These are phyloP conservation scores for Seladonia tumulorum DNA, from an alignment of 2,888 invertebrate species.

Conservation along the genomic window DNA sequence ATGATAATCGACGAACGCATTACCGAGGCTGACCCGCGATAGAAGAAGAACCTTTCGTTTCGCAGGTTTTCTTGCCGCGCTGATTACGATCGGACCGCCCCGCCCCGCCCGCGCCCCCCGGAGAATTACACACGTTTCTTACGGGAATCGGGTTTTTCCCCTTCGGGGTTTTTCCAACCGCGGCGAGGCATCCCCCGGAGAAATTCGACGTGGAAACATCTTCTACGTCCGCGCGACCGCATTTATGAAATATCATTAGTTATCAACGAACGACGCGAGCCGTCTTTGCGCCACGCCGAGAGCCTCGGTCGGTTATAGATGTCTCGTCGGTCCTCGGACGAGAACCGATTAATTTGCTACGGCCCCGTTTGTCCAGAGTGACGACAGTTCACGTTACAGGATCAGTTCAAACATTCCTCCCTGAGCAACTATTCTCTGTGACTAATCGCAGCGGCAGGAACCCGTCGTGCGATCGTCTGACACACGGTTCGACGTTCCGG, in stretches of 20 bases:
- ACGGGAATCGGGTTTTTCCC: background rate
- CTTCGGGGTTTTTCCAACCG: background rate
- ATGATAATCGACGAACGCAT: conserved; percentile 34
- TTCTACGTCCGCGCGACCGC: background rate
- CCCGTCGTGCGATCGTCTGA: conserved; percentile 36
- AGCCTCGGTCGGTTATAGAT: background rate
- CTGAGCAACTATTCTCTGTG: conserved; percentile 52
- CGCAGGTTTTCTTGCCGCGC: conserved; percentile 8
- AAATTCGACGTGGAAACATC: background rate
- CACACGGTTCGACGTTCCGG: conserved; percentile 40
- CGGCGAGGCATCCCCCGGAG: background rate
- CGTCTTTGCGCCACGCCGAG: background rate
- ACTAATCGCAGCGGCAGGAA: conserved; percentile 58
- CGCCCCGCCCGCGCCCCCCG: too few species aligned
- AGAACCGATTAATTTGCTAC: conserved; percentile 58
- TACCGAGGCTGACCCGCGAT: background rate
- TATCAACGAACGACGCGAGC: background rate
- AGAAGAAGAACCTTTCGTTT: conserved; percentile 2
- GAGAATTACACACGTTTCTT: conserved; percentile 30
- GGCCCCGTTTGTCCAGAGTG: conserved; percentile 56
- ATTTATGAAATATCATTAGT: conserved; percentile 26
- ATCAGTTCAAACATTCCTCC: conserved; percentile 47
- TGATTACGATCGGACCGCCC: conserved; percentile 13
- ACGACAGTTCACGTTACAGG: conserved; percentile 55
- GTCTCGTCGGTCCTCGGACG: conserved; percentile 17